Evolutionary conservation across 2,797 vertebrate species (phyloP).

Genomic region (Pseudochirops cupreus): DNA sequence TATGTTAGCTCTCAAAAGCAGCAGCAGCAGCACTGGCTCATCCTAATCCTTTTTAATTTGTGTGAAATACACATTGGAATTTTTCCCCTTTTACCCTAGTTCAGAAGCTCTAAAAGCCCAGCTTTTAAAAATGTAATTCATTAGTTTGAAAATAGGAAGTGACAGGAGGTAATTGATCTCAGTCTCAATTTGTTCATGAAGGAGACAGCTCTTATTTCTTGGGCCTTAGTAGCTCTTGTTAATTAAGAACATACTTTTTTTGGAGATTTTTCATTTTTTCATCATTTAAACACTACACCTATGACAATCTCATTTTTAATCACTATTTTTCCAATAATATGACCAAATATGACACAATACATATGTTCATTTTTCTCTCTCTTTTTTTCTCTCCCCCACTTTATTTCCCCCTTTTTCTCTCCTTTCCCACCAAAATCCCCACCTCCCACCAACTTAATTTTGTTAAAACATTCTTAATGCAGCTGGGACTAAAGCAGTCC

Average conservation of each 20-base stretch:
- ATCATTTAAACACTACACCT: not conserved
- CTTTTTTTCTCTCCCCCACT: not conserved
- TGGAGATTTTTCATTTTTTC: slow-evolving; percentile 20
- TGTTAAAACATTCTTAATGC: slow-evolving; percentile 69
- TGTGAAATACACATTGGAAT: not conserved
- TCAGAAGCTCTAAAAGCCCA: slow-evolving; percentile 15
- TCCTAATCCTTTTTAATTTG: not conserved
- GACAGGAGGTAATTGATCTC: slow-evolving; percentile 75
- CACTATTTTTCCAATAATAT: not conserved
- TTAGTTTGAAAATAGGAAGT: slow-evolving; percentile 70
- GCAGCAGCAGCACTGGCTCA: not conserved
- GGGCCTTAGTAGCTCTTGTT: slow-evolving; percentile 44
- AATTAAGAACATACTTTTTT: slow-evolving; percentile 60
- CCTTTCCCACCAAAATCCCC: slow-evolving; percentile 11
- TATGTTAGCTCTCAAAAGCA: slow-evolving; percentile 6
- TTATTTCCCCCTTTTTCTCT: slow-evolving; percentile 19
- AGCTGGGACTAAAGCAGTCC: slow-evolving; percentile 67
- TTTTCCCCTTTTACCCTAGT: not conserved
- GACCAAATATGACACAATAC: not conserved
- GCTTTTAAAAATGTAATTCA: slow-evolving; percentile 74
- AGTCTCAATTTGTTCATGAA: slow-evolving; percentile 62
- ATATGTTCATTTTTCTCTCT: not conserved
- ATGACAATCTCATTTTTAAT: slow-evolving; percentile 12
- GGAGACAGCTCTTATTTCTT: slow-evolving; percentile 67
- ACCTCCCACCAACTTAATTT: slow-evolving; percentile 66